Evolutionary conservation across 1,140 invertebrate species (phyloP).

Genomic region (Spodoptera litura): DNA sequence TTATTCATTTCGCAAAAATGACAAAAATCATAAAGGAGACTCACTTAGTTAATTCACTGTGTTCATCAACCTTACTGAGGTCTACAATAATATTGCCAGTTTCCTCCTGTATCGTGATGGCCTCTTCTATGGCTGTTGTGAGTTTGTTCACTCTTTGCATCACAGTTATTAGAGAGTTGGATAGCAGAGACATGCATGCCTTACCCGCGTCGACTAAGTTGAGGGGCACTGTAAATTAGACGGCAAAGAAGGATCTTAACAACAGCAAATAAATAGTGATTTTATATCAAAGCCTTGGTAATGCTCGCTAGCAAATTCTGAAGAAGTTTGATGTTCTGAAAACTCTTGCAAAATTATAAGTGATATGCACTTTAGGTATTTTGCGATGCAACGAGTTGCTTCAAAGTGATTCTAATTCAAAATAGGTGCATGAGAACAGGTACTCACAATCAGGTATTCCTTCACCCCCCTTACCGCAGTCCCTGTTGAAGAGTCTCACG

Average conservation of each 20-base stretch:
- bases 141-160: conserved; percentile 88
- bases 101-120: conserved; percentile 70
- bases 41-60: conserved; percentile 61
- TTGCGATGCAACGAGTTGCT: neutral
- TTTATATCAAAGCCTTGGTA: neutral
- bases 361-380: no score
- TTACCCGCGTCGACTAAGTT: conserved; percentile 87
- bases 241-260: no score
- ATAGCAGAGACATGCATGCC: conserved; percentile 83
- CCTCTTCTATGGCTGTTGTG: conserved; percentile 86
- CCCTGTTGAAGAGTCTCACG: conserved; percentile 89
- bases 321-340: no score
- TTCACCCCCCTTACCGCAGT: conserved; percentile 89
- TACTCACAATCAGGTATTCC: conserved; percentile 89
- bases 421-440: neutral
- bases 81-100: conserved; percentile 68
- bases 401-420: neutral
- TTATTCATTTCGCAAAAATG: no score
- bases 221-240: conserved; percentile 85
- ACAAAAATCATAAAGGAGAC: conserved; percentile 7
- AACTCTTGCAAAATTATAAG: no score
- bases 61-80: conserved; percentile 40
- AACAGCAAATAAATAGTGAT: neutral
- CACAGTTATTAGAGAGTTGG: conserved; percentile 85
- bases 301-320: no score